Percentiles rank a stretch among this genome's conserved stretches.
Evolutionary conservation across 1,140 invertebrate species (phyloP).

Genomic region (Frieseomelitta varia): DNA sequence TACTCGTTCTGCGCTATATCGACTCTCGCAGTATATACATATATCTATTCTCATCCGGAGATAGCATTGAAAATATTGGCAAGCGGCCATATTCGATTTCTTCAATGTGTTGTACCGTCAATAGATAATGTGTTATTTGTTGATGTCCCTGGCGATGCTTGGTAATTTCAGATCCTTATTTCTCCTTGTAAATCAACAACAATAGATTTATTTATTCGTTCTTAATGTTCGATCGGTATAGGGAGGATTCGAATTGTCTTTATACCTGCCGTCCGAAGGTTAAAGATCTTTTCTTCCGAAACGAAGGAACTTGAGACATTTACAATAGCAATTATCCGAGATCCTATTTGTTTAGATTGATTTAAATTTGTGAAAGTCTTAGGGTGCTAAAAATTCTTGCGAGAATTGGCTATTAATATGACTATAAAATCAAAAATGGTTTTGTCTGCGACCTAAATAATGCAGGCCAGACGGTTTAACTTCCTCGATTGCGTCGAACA

Average conservation of each 20-base stretch:
- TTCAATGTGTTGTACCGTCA: neutral
- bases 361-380: neutral
- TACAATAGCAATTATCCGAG: neutral
- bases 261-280: too few species aligned
- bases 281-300: rapidly evolving
- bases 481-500: neutral
- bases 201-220: neutral
- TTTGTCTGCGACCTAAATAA: conserved; percentile 25
- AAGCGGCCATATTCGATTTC: neutral
- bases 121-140: neutral
- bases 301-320: too few species aligned
- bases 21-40: neutral
- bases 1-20: neutral
- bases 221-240: too few species aligned
- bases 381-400: too few species aligned
- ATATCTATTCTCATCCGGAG: neutral
- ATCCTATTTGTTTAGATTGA: too few species aligned
- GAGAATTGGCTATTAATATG: neutral
- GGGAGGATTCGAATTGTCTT: too few species aligned
- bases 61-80: conserved; percentile 36
- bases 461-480: conserved; percentile 5
- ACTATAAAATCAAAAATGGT: rapidly evolving
- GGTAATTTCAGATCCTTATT: neutral
- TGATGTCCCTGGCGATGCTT: neutral
- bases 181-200: neutral